Evolutionary conservation across 2,888 invertebrate species (phyloP).

Genomic region (Acronicta aceris): DNA sequence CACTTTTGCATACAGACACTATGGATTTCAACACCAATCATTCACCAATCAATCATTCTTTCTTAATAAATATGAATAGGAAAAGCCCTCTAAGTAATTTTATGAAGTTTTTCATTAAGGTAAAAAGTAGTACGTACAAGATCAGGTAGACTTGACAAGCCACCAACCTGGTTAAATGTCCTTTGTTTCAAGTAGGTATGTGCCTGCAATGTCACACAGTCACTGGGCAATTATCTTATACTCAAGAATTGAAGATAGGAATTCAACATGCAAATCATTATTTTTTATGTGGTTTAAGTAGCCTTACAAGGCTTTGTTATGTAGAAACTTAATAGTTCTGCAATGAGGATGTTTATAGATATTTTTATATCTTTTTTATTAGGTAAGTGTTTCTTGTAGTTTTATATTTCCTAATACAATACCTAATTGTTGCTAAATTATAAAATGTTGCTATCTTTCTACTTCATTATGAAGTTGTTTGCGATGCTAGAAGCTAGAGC

Average conservation of each 20-base stretch:
- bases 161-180: conserved; percentile 20
- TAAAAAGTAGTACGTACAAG: neutral
- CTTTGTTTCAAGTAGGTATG: conserved; percentile 38
- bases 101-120: neutral
- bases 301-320: conserved; percentile 14
- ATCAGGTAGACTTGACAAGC: conserved; percentile 9
- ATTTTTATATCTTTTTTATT: neutral
- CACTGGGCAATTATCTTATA: conserved; percentile 9
- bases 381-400: neutral
- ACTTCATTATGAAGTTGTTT: too few relatives aligned
- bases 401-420: neutral
- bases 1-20: too few relatives aligned
- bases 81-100: conserved; percentile 1
- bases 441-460: too few relatives aligned
- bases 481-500: too few relatives aligned
- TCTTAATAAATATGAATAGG: neutral
- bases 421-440: neutral
- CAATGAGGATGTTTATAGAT: conserved; percentile 11
- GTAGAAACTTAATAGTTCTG: neutral
- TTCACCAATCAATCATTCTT: too few relatives aligned
- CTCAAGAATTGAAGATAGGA: conserved; percentile 19
- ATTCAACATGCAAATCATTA: conserved; percentile 33
- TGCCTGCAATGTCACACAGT: conserved; percentile 33
- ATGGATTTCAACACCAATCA: too few relatives aligned
- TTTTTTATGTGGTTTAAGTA: conserved; percentile 25